A percentile compares a stretch with the other conserved stretches of the same genome.
phyloP scores from a whole-genome alignment of 2,113 vertebrate genomes.

The Leuciscus idus region DNA sequence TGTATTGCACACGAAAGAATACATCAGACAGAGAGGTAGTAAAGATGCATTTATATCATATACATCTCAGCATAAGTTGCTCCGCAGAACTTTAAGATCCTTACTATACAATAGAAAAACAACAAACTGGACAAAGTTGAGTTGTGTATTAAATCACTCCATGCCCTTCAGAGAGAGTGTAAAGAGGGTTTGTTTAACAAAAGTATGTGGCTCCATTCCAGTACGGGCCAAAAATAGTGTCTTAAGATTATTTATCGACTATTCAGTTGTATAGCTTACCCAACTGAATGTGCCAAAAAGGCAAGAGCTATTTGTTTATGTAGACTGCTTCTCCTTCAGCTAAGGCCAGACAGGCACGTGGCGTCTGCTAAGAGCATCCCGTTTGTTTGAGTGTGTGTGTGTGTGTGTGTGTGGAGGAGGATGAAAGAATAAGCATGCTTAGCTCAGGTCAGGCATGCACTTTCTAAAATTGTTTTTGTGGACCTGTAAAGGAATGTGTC shows the following conservation, averaged over 20 bases:
- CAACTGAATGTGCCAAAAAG: constrained; percentile 23
- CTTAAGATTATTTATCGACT: constrained; percentile 20
- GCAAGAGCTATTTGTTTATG: background rate
- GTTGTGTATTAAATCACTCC: background rate
- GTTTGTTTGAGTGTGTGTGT: background rate
- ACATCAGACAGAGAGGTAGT: background rate
- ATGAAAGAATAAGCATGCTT: background rate
- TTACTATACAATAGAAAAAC: background rate
- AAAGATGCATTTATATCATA: background rate
- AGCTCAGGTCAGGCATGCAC: background rate
- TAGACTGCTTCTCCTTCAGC: background rate
- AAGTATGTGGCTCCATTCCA: background rate
- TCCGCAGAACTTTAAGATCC: background rate
- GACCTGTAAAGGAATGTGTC: background rate
- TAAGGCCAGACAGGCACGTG: constrained; percentile 11
- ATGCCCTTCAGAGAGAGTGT: background rate
- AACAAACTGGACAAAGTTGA: background rate
- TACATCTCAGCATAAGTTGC: background rate
- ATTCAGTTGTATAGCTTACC: background rate
- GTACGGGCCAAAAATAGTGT: background rate
- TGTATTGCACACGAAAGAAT: background rate
- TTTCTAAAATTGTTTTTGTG: constrained; percentile 4
- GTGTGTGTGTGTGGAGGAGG: background rate
- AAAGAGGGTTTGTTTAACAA: background rate
- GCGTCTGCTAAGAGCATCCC: background rate